phyloP scores from a whole-genome alignment of 2,888 invertebrate species.

The Magallana nippona region DNA sequence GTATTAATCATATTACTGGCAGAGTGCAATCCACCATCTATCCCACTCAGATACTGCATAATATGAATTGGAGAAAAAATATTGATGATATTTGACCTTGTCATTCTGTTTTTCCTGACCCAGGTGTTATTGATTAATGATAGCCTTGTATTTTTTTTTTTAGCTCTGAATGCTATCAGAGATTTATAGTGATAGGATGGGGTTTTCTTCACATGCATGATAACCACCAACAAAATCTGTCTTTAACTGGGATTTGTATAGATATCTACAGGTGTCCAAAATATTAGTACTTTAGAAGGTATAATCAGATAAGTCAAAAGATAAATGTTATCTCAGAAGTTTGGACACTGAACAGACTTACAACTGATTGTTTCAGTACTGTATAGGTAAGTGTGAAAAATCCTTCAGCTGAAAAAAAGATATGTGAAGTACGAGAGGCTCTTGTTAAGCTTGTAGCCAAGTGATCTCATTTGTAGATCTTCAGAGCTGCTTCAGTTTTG shows the following conservation, averaged over 20 bases:
- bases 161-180: too few relatives aligned
- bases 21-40: neutral
- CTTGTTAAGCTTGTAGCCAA: too few relatives aligned
- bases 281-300: neutral
- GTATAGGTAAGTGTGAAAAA: neutral
- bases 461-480: neutral
- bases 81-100: neutral
- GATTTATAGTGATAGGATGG: too few relatives aligned
- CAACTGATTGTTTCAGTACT: neutral
- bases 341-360: neutral
- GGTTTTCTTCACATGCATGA: too few relatives aligned
- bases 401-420: too few relatives aligned
- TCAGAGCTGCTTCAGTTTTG: neutral
- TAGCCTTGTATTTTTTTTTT: too few relatives aligned
- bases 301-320: slow-evolving; percentile 24
- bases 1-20: neutral
- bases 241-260: neutral
- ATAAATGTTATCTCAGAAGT: neutral
- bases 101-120: too few relatives aligned
- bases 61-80: neutral
- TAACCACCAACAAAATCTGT: too few relatives aligned
- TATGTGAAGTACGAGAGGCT: too few relatives aligned
- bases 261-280: slow-evolving; percentile 23
- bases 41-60: neutral
- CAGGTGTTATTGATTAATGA: too few relatives aligned